Evolutionary conservation across 2,113 vertebrate genomes (phyloP), one percentile per base, ranked within the genome.

Genomic region (Epinephelus cyanopodus): DNA sequence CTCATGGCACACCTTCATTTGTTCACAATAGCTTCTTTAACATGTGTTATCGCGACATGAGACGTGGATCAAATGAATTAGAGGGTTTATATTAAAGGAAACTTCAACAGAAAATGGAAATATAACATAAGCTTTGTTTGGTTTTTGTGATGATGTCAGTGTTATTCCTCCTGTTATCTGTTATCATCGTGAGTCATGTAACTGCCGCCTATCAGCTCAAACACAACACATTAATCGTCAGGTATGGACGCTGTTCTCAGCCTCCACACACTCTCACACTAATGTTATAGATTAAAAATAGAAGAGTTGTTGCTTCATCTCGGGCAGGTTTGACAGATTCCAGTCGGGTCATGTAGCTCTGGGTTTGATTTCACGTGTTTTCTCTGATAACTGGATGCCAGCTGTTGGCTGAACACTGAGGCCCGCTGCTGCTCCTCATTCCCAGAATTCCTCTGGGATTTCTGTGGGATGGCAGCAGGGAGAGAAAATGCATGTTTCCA

Each of bases 361-460:
- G 54, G 14, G 9, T 52, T 45, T 71, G 58, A 78, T 19, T 45
- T 61, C 10, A 19, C 47, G 42, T 65, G 21, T 81, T 71, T 77
- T 25, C 33, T 63, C 29, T 76, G 58, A 78, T 84, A 77, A 74
- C 25, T 8, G 15, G 56, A n/a, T 53, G 29, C 39, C 86, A 81
- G 82, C 56, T 76, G 75, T 25, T 58, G 63, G 77, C 56, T 68
- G 66, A 71, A 79, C 70, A n/a, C 54, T 11, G 58, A 71, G 53
- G 50, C 47, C 76, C 9, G 53, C 57, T 19, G 71, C 76, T 54
- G 42, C n/a, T 50, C 64, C 45, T 60, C 77, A 89, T 81, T 84
- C 87, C 69, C 84, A 78, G 81, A 62, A 89, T 89, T 81, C 77
- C 60, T 77, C 53, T 2, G 63, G 47, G 68, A 42, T 86, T 67